Evolutionary conservation across 2,888 invertebrate species (phyloP).

Genomic region (Linyphia triangularis): DNA sequence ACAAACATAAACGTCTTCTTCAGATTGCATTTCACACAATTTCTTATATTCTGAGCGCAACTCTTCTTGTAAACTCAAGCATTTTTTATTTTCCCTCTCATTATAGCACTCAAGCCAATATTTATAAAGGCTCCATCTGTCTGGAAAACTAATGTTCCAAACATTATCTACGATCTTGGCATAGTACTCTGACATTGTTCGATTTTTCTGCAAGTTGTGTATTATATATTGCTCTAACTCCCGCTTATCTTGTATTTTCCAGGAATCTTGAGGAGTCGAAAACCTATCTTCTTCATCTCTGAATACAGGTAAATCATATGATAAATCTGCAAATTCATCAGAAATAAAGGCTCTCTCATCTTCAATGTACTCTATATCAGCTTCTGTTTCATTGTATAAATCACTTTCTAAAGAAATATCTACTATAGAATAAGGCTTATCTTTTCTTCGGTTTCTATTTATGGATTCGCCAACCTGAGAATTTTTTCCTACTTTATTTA

Average conservation of each 20-base stretch:
- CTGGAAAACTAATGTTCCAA: slow-evolving; percentile 12
- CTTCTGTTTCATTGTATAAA: slow-evolving; percentile 7
- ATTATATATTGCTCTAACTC: neutral
- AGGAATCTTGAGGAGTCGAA: neutral
- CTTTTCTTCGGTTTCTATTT: no score
- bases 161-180: slow-evolving; percentile 29
- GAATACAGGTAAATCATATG: neutral
- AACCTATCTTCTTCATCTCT: neutral
- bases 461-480: no score
- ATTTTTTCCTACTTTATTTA: neutral
- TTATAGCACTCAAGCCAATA: slow-evolving; percentile 47
- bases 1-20: slow-evolving; percentile 43
- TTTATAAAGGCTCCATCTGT: slow-evolving; percentile 60
- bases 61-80: neutral
- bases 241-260: neutral
- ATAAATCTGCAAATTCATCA: slow-evolving; percentile 28
- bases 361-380: slow-evolving; percentile 59
- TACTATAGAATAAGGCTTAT: no score
- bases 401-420: neutral
- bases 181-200: neutral
- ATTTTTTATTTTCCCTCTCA: neutral
- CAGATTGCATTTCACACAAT: slow-evolving; percentile 13
- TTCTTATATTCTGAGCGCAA: slow-evolving; percentile 5
- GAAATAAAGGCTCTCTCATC: slow-evolving; percentile 24
- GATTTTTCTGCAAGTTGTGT: neutral